Evolutionary conservation across 2,113 vertebrate species (phyloP).

Genomic region (Neopipo cinnamomea): DNA sequence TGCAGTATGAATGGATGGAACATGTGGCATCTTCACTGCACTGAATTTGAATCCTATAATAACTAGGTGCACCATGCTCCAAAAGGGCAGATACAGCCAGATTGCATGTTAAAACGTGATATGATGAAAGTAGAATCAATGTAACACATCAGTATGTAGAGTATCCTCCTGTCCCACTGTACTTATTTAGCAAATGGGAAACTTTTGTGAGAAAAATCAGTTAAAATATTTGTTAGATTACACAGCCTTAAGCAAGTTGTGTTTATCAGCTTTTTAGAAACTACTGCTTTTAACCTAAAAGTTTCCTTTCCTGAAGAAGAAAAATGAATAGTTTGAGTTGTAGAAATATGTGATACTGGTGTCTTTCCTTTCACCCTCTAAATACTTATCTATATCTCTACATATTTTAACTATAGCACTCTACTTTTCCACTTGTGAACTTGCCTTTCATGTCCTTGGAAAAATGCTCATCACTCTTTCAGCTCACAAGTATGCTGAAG

Average conservation of each 20-base stretch:
- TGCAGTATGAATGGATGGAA: not conserved
- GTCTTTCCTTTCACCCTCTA: not conserved
- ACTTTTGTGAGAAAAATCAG: not conserved
- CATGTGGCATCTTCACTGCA: not conserved
- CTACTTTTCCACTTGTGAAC: not conserved
- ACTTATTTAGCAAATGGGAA: not conserved
- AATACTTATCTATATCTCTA: not conserved
- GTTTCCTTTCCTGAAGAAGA: not conserved
- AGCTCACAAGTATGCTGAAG: not conserved
- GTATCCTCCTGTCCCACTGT: not conserved
- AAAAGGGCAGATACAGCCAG: not conserved
- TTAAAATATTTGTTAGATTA: not conserved
- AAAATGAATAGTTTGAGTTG: not conserved
- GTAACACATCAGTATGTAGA: not conserved
- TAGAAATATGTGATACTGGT: not conserved
- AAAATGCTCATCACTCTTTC: not conserved
- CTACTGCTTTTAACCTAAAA: not conserved
- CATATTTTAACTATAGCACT: not conserved
- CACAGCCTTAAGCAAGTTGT: not conserved
- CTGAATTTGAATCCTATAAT: not conserved
- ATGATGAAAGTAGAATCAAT: not conserved
- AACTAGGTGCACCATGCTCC: not conserved
- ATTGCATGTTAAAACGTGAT: not conserved
- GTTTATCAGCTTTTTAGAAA: not conserved
- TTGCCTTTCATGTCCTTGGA: not conserved